phyloP scores from a whole-genome alignment of 2,113 vertebrate species.

The Mungos mungo region DNA sequence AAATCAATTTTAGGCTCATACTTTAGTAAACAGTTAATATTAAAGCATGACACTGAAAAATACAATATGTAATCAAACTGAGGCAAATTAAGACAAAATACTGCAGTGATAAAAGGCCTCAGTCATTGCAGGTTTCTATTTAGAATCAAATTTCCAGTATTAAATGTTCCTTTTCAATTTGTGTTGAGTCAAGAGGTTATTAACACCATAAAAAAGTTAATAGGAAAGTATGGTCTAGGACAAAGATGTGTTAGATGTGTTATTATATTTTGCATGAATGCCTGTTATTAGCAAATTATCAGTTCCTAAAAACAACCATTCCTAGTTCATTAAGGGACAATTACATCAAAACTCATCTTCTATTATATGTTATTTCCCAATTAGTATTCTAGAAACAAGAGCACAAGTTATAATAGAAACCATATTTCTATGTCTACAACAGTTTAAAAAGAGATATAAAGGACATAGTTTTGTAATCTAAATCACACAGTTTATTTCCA shows the following conservation, averaged over 20 bases:
- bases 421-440: constrained; percentile 68
- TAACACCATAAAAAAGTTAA: constrained; percentile 69
- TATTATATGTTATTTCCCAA: constrained; percentile 81
- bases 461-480: constrained; percentile 24
- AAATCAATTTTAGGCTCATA: constrained; percentile 3
- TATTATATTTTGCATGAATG: constrained; percentile 78
- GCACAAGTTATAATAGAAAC: constrained; percentile 74
- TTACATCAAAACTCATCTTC: constrained; percentile 80
- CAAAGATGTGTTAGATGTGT: constrained; percentile 72
- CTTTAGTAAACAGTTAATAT: constrained; percentile 35
- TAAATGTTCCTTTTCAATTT: constrained; percentile 58
- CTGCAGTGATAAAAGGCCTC: not conserved
- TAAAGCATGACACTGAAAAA: constrained; percentile 39
- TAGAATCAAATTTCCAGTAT: constrained; percentile 55
- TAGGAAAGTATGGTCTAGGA: constrained; percentile 75
- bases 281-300: constrained; percentile 79
- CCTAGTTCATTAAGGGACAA: constrained; percentile 80
- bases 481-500: constrained; percentile 24
- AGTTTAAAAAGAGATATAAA: constrained; percentile 69
- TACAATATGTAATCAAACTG: constrained; percentile 8
- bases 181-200: constrained; percentile 67
- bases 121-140: constrained; percentile 30
- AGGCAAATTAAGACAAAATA: constrained; percentile 59
- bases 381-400: constrained; percentile 77
- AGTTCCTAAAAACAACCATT: constrained; percentile 82